phyloP scores from a whole-genome alignment of 2,888 invertebrate genomes.

The Xylota sylvarum region DNA sequence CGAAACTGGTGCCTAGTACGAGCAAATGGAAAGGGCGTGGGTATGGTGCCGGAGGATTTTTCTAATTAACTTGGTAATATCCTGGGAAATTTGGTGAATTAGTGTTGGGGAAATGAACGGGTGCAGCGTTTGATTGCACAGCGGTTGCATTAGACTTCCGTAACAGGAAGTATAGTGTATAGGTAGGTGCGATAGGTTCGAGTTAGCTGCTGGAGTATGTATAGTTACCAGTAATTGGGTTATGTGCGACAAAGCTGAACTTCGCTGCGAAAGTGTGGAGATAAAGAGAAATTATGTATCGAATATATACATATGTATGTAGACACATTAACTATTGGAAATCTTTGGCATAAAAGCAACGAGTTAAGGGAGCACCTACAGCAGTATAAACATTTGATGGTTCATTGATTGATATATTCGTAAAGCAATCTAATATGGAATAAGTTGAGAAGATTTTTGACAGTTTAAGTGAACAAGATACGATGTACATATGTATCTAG shows the following conservation, averaged over 20 bases:
- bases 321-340: no score
- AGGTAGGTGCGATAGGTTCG: conserved; percentile 5
- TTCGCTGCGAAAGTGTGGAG: no score
- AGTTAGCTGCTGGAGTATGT: neutral
- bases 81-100: conserved; percentile 42
- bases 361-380: no score
- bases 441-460: no score
- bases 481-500: no score
- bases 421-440: no score
- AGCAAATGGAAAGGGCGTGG: neutral
- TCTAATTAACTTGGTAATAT: conserved; percentile 64
- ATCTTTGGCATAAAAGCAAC: no score
- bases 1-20: neutral
- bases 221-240: neutral
- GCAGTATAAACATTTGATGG: no score
- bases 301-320: no score
- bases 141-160: conserved; percentile 58
- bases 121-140: conserved; percentile 47
- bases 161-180: conserved; percentile 1
- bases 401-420: no score
- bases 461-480: no score
- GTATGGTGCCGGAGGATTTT: conserved; percentile 46
- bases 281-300: no score
- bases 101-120: conserved; percentile 37
- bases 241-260: neutral